phyloP scores from a whole-genome alignment of 2,888 invertebrate species.

The Tetanocera ferruginea region DNA sequence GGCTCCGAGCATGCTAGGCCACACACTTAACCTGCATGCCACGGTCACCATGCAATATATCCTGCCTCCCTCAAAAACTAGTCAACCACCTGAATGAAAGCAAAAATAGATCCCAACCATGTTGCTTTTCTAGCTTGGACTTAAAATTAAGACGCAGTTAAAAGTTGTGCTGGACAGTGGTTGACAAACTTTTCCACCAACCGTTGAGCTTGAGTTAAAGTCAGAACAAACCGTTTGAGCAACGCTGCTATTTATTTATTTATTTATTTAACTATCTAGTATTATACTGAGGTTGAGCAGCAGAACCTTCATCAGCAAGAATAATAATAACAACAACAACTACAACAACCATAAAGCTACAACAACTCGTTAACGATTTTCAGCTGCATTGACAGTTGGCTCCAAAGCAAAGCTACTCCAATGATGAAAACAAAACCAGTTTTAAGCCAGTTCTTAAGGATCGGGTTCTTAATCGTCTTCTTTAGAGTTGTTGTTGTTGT shows the following conservation, averaged over 20 bases:
- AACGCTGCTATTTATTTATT: not conserved
- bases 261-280: too few relatives aligned
- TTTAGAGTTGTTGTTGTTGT: not conserved
- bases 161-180: slow-evolving; percentile 50
- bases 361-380: slow-evolving; percentile 3
- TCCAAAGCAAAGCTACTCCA: slow-evolving; percentile 12
- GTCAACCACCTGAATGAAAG: not conserved
- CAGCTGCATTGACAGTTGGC: slow-evolving; percentile 6
- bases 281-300: not conserved
- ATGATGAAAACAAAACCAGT: slow-evolving; percentile 27
- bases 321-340: too few relatives aligned
- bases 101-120: slow-evolving; percentile 36
- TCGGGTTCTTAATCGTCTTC: slow-evolving; percentile 21
- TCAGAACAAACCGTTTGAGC: not conserved
- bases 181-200: not conserved
- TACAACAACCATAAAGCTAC: too few relatives aligned
- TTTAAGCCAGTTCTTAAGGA: slow-evolving; percentile 55
- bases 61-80: not conserved
- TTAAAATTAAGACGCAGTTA: slow-evolving; percentile 62
- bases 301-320: not conserved
- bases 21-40: not conserved
- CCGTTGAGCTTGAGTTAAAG: not conserved
- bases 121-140: slow-evolving; percentile 58
- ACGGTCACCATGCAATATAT: not conserved
- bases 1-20: not conserved